Evolutionary conservation across 2,797 vertebrate species (phyloP), one percentile per base, ranked within the genome.

Genomic region (Orientallactaga sibirica): DNA sequence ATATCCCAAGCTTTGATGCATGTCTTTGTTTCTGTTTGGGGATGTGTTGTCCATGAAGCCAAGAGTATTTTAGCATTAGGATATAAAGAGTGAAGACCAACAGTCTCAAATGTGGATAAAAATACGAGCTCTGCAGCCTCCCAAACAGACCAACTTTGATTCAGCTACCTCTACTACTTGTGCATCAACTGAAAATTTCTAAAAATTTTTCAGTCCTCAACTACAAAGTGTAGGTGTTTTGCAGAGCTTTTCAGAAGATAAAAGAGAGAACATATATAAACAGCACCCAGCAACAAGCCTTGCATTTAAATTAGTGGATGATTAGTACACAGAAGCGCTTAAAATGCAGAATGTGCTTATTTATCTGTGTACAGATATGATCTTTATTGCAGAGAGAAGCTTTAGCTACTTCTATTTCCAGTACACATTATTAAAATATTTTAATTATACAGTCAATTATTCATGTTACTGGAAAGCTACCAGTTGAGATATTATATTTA

Each of bases 371-470:
- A 87, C 4, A 91, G 62, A 62, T 73, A 43, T 22, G 84, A 79
- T 92, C 43, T 70, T 93, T 58, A 94, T 52, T 86, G 86, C 9
- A 86, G 89, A 90, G 18, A 74, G 80, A 95, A 88, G 79, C 43
- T 88, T 76, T 73, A 92, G 15, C 66, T 85, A 71, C 8, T 89
- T 55, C 43, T 91, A 19, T 93, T 92, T 90, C 55, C 92, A 41
- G 90, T 75, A n/a, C 22, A 74, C 19, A 75, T 81, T 92, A 66
- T 27, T 81, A 85, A 95, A 92, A 74, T 91, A 16, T 82, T 71
- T 93, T 81, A 89, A 81, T 94, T 92, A 90, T 58, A 90, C 48
- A 92, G 64, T 90, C 64, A 88, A 92, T 78, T 94, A 92, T 94
- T 92, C 75, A 95, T 81, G 70, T 24, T 90, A 92, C 66, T 48